A percentile compares a stretch with the other conserved stretches of the same genome.
Conservation (phyloP, 2,797 vertebrate species). For the Pangasius macronema region DNA sequence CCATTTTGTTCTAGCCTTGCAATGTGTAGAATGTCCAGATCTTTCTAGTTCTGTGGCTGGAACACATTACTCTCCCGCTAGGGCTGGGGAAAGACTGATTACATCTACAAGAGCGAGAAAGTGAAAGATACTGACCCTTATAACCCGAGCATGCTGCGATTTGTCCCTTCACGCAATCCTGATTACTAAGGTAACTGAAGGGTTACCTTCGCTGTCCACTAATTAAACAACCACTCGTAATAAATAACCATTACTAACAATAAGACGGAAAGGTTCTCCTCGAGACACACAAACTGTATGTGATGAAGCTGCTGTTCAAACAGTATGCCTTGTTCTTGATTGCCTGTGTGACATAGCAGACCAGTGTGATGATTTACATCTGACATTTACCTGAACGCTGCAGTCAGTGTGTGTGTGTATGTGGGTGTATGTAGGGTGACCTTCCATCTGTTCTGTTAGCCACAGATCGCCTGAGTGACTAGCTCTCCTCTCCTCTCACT, state of each 20-base stretch:
- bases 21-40: constrained; percentile 44
- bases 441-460: not conserved
- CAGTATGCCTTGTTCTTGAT: not conserved
- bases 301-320: not conserved
- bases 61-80: constrained; percentile 46
- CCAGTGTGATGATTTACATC: not conserved
- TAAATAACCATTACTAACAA: not conserved
- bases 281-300: not conserved
- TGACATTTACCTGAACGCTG: constrained; percentile 30
- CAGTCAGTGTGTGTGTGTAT: constrained; percentile 5
- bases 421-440: not conserved
- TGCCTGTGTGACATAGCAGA: constrained; percentile 2
- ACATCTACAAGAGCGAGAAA: constrained; percentile 58
- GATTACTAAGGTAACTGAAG: constrained; percentile 49
- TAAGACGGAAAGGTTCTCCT: not conserved
- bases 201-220: not conserved
- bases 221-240: constrained; percentile 6
- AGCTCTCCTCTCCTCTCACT: not conserved
- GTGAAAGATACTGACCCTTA: constrained; percentile 59
- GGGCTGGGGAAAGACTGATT: constrained; percentile 52
- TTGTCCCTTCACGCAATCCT: constrained; percentile 57
- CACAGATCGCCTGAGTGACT: not conserved
- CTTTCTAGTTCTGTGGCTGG: constrained; percentile 47
- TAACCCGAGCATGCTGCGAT: constrained; percentile 50
- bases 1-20: constrained; percentile 56